phyloP scores from a whole-genome alignment of 2,888 invertebrate genomes.

The Mamestra brassicae region DNA sequence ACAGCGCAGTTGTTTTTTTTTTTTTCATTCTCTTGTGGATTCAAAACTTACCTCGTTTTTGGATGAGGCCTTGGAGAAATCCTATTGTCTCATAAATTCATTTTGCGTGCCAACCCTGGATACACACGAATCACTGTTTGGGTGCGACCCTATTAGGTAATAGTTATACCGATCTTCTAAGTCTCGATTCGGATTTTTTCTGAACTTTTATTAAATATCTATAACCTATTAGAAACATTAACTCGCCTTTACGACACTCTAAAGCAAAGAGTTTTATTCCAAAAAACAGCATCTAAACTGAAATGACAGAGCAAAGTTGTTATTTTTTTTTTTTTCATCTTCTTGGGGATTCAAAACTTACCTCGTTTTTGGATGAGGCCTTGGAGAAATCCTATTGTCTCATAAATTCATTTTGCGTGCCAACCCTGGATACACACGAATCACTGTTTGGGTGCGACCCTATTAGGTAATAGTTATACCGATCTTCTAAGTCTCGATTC shows the following conservation, averaged over 20 bases:
- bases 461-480: slow-evolving; percentile 40
- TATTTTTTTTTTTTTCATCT: slow-evolving; percentile 55
- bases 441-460: slow-evolving; percentile 51
- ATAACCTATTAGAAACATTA: slow-evolving; percentile 45
- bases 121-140: slow-evolving; percentile 56
- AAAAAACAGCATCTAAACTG: slow-evolving; percentile 44
- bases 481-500: slow-evolving; percentile 10
- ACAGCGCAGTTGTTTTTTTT: slow-evolving; percentile 59
- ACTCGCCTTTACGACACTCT: slow-evolving; percentile 26
- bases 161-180: slow-evolving; percentile 15
- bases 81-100: slow-evolving; percentile 83
- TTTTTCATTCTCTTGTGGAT: slow-evolving; percentile 27
- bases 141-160: slow-evolving; percentile 47
- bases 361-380: slow-evolving; percentile 61
- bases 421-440: slow-evolving; percentile 63
- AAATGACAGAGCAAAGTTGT: slow-evolving; percentile 56
- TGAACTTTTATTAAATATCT: not conserved
- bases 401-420: slow-evolving; percentile 83
- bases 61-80: slow-evolving; percentile 70
- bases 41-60: slow-evolving; percentile 57
- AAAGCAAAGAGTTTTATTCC: slow-evolving; percentile 37
- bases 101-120: slow-evolving; percentile 73
- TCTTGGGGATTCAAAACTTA: slow-evolving; percentile 43
- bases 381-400: slow-evolving; percentile 75
- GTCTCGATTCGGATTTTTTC: slow-evolving; percentile 3